Base-by-base conservation (phyloP, 2,888 invertebrate genomes). In the Torymus texanus region DNA sequence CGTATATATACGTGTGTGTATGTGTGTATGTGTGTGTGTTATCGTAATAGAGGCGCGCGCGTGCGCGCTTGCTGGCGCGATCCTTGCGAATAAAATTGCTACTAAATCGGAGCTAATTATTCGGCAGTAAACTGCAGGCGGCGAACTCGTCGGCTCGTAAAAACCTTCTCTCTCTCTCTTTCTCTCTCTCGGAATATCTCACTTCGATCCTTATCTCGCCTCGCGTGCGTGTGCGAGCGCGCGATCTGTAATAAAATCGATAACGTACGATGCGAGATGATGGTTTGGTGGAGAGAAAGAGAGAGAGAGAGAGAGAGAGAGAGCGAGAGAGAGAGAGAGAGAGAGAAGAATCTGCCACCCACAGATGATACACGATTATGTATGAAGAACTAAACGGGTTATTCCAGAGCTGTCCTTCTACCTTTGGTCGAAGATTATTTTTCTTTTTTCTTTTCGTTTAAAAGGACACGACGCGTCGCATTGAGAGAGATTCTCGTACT, bases 101-200 rank as follows among this genome's bases (percentile, higher is more conserved):
- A 87, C 87, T 88, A 88, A 89, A 88, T 88, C 87, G 86, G 87
- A 85, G 87, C 88, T 88, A 89, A 89, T 89, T 89, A 88, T 88
- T 89, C 86, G 87, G 87, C 87, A 87, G 88, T 86, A 86, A 79
- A 81, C 77, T 53, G 24, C 24, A 24, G 71, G 79, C 75, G 75
- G 77, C 77, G 74, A 80, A 75, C 81, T 83, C 84, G 84, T 71
- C 84, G 85, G 85, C 85, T 85, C 87, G 86, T 86, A 87, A 87
- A 87, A 81, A 82, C 83, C 71, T 29, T 41, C 68, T 16, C 2
- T 5, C 66, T 13, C 66, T 53, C 18, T 50, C n/a, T 14, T 51
- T 66, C 13, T 41, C 41, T 29, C n/a, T n/a, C n/a, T n/a, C n/a
- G n/a, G n/a, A n/a, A 86, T 87, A 86, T 86, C 86, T 88, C 87